Conservation (phyloP, 2,113 vertebrate species). For the Calyptomena viridis region DNA sequence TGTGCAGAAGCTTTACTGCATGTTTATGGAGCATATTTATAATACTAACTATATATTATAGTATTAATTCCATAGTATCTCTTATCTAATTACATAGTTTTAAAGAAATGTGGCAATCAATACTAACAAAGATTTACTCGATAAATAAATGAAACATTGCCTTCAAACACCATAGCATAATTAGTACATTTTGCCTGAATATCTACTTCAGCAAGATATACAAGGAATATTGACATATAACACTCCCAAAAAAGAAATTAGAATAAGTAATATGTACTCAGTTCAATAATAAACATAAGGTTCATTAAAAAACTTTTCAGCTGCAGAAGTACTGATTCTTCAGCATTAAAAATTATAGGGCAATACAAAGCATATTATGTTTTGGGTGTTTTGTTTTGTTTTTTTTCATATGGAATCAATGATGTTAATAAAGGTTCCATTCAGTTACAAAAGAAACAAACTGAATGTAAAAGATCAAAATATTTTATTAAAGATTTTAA, state of each 20-base stretch:
- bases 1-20: neutral
- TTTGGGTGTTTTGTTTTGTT: neutral
- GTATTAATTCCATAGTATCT: neutral
- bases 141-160: neutral
- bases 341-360: neutral
- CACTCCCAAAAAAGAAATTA: neutral
- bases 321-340: neutral
- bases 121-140: neutral
- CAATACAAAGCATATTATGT: neutral
- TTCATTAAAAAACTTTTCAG: neutral
- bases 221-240: neutral
- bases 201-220: neutral
- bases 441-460: slow-evolving; percentile 6
- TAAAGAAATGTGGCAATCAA: neutral
- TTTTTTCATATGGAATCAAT: neutral
- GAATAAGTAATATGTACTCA: neutral
- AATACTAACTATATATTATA: neutral
- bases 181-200: neutral
- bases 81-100: neutral
- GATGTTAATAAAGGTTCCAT: neutral
- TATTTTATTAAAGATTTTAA: neutral
- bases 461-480: neutral
- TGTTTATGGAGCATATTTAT: neutral
- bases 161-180: neutral
- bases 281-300: neutral